A percentile compares a stretch with the other conserved stretches of the same genome.
Evolutionary conservation across 2,888 invertebrate species (phyloP).

Genomic region (Ectobius pallidus): DNA sequence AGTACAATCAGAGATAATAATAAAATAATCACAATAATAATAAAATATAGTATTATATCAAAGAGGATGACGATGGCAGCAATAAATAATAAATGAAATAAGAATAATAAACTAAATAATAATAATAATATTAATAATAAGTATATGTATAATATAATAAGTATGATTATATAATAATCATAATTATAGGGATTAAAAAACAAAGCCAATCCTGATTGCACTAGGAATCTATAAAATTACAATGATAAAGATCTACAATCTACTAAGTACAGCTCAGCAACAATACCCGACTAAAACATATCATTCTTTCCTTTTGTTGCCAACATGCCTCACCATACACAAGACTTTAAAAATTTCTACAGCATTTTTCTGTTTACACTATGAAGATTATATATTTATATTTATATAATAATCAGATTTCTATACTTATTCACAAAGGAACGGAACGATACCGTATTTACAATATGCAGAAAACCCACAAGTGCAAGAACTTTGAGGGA

Average conservation of each 20-base stretch:
- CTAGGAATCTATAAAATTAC: slow-evolving; percentile 27
- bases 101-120: neutral
- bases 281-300: neutral
- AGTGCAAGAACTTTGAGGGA: slow-evolving; percentile 30
- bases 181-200: slow-evolving; percentile 1
- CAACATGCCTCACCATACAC: slow-evolving; percentile 9
- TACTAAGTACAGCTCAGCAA: slow-evolving; percentile 36
- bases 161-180: no score
- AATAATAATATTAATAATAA: neutral
- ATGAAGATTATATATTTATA: slow-evolving; percentile 39
- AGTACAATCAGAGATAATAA: no score
- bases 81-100: neutral
- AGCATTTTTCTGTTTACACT: slow-evolving; percentile 31
- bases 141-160: no score
- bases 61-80: no score
- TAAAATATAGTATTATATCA: no score
- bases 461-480: slow-evolving; percentile 42
- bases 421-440: slow-evolving; percentile 46
- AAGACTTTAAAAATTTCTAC: slow-evolving; percentile 26
- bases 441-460: slow-evolving; percentile 45
- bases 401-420: slow-evolving; percentile 40
- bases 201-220: slow-evolving; percentile 9
- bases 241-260: slow-evolving; percentile 14
- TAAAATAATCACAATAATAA: no score
- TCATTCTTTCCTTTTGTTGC: neutral